These are phyloP conservation scores for Myopa testacea DNA, from an alignment of 2,888 invertebrate genomes.

Conservation along the genomic window DNA sequence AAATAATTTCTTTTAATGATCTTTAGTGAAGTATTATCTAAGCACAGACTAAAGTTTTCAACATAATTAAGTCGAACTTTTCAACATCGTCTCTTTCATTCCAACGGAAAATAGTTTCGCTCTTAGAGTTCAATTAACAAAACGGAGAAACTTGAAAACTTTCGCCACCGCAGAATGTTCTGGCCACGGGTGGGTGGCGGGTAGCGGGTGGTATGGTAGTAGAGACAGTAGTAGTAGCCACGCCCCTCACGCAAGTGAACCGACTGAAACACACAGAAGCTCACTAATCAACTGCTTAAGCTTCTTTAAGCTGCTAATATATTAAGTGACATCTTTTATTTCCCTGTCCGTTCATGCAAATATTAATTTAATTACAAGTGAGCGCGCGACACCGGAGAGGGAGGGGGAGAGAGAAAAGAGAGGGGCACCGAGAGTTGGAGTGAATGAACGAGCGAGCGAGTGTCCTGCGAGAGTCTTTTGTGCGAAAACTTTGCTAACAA, in stretches of 20 bases:
- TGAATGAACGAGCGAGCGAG: neutral
- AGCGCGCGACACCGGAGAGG: neutral
- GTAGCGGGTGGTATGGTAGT: too few species aligned
- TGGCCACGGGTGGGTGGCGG: neutral
- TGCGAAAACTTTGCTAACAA: slow-evolving; percentile 19
- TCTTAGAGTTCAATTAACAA: neutral
- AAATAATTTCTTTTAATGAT: too few species aligned
- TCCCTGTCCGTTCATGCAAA: slow-evolving; percentile 30
- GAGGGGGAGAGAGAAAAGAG: neutral
- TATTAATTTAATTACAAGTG: slow-evolving; percentile 36
- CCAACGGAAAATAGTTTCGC: neutral
- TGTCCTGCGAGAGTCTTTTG: slow-evolving; percentile 29
- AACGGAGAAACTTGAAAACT: neutral
- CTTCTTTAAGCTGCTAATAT: slow-evolving; percentile 1
- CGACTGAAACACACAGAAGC: slow-evolving; percentile 3
- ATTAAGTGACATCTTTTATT: slow-evolving; percentile 11
- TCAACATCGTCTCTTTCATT: neutral
- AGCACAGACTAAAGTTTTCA: neutral
- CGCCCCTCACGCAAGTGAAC: slow-evolving; percentile 3
- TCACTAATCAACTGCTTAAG: slow-evolving; percentile 23
- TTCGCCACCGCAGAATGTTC: neutral
- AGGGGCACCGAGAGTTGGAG: too few species aligned
- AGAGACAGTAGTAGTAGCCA: too few species aligned
- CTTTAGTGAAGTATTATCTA: too few species aligned
- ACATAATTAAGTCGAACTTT: neutral